A percentile compares a stretch with the other conserved stretches of the same genome.
These are phyloP conservation scores for Sylvia borin DNA, from an alignment of 2,797 vertebrate genomes.

Conservation along the genomic window DNA sequence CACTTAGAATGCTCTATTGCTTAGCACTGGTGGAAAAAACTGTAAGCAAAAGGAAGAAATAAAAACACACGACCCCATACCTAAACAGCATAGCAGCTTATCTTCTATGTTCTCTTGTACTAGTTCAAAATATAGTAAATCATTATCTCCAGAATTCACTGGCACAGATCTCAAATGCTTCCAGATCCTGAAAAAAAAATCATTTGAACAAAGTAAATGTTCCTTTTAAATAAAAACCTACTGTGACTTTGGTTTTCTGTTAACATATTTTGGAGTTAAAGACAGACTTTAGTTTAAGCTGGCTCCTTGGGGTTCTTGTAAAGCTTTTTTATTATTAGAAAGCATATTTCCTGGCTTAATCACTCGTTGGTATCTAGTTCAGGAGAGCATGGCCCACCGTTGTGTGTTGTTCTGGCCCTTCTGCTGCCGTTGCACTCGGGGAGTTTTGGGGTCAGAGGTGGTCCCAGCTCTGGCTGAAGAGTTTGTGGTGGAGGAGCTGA, in stretches of 20 bases:
- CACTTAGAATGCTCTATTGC: neutral
- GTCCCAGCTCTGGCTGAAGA: neutral
- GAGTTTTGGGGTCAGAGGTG: neutral
- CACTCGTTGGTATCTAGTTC: neutral
- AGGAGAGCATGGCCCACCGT: neutral
- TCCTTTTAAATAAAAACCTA: neutral
- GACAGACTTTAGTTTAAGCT: neutral
- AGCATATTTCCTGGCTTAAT: neutral
- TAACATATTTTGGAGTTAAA: neutral
- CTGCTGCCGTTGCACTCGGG: fast-evolving
- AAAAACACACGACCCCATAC: neutral
- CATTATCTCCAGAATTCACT: neutral
- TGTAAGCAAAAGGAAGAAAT: neutral
- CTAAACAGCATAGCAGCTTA: neutral
- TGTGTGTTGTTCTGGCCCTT: neutral
- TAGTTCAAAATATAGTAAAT: neutral
- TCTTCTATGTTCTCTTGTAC: neutral
- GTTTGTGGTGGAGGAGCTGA: neutral
- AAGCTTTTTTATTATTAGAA: neutral
- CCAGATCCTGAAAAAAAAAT: neutral
- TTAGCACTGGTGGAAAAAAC: neutral
- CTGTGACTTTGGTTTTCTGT: neutral
- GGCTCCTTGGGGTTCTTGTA: neutral
- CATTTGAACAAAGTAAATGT: neutral
- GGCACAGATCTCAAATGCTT: neutral